A percentile compares a stretch with the other conserved stretches of the same genome.
phyloP scores from a whole-genome alignment of 2,113 vertebrate species.

The Etheostoma cragini region DNA sequence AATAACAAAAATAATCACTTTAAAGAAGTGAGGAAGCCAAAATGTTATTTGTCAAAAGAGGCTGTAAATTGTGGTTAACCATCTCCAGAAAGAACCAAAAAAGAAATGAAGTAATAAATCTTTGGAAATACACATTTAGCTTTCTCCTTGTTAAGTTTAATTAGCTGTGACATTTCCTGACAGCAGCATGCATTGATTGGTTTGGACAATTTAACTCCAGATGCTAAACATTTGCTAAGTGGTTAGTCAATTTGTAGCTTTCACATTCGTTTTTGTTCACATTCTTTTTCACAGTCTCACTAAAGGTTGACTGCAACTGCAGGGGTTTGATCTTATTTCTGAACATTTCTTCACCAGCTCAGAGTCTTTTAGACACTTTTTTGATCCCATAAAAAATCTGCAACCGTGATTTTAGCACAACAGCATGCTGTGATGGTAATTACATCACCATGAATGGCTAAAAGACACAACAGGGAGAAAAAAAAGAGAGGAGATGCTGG shows the following conservation, averaged over 20 bases:
- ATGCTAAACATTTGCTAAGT: not conserved
- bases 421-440: slow-evolving; percentile 32
- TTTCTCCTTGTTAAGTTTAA: not conserved
- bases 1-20: not conserved
- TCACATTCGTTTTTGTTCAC: not conserved
- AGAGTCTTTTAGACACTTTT: slow-evolving; percentile 19
- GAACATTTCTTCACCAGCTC: not conserved
- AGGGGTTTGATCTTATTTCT: not conserved
- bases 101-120: not conserved
- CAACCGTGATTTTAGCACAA: not conserved
- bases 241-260: not conserved
- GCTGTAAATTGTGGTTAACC: not conserved
- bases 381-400: not conserved
- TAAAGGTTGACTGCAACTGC: slow-evolving; percentile 3
- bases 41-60: not conserved
- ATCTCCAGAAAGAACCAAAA: not conserved
- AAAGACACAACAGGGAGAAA: slow-evolving; percentile 22
- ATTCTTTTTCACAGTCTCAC: not conserved
- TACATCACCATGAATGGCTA: not conserved
- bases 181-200: not conserved
- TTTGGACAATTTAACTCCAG: not conserved
- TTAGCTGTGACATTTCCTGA: not conserved
- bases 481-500: slow-evolving; percentile 37
- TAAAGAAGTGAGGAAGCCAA: not conserved
- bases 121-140: not conserved